Evolutionary conservation across 2,888 invertebrate species (phyloP).

Genomic region (Eupelmus urozonus): DNA sequence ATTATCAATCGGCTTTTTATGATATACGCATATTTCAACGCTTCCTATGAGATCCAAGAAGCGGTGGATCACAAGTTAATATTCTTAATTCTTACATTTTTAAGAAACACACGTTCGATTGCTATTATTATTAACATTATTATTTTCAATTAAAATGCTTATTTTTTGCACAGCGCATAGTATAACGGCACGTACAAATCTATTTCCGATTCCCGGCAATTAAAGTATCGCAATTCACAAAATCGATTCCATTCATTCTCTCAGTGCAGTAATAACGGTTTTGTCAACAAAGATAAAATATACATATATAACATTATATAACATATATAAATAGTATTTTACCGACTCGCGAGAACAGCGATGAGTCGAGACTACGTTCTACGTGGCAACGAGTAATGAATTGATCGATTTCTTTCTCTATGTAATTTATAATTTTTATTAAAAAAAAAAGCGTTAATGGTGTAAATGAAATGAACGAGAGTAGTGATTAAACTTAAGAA

Average conservation of each 20-base stretch:
- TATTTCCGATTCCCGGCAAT: constrained; percentile 53
- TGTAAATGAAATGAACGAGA: constrained; percentile 20
- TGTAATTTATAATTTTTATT: constrained; percentile 30
- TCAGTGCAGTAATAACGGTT: constrained; percentile 44
- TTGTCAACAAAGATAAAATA: constrained; percentile 53
- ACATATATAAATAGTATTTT: constrained; percentile 33
- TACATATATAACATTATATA: constrained; percentile 24
- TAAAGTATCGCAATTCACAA: constrained; percentile 54
- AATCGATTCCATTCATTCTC: constrained; percentile 57
- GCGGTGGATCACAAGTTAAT: constrained; percentile 6
- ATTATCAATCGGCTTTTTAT: constrained; percentile 4
- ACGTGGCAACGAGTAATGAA: constrained; percentile 44
- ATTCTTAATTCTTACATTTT: constrained; percentile 19
- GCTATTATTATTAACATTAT: constrained; percentile 1
- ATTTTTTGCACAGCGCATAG: constrained; percentile 40
- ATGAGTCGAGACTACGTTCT: constrained; percentile 13
- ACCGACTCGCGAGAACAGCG: constrained; percentile 26
- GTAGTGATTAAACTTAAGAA: constrained; percentile 18
- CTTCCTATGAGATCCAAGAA: constrained; percentile 18
- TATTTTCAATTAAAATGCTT: constrained; percentile 52
- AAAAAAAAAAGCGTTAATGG: constrained; percentile 32
- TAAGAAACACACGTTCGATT: constrained; percentile 33
- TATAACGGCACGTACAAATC: constrained; percentile 46
- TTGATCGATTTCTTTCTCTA: constrained; percentile 47
- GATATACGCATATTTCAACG: not conserved